Conservation (phyloP, 1,140 invertebrate genomes). For the Steinernema feltiae region DNA sequence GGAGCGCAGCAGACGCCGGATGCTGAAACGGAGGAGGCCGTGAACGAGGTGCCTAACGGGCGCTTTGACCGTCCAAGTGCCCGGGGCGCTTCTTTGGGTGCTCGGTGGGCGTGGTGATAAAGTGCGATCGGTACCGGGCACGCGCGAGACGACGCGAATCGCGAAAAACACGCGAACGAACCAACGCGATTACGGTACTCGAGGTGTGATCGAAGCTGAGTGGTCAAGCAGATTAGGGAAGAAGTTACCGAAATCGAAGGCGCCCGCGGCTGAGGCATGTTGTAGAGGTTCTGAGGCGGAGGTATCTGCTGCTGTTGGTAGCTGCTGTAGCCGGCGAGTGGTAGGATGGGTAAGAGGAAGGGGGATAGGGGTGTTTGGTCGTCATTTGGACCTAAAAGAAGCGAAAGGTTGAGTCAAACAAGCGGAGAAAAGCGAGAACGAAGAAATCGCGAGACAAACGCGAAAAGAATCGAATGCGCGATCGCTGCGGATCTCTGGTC, state of each 20-base stretch:
- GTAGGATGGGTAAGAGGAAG: not conserved
- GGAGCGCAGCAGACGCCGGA: not conserved
- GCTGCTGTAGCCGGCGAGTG: not conserved
- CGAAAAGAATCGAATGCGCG: not conserved
- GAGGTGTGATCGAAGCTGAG: not conserved
- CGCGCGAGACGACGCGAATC: slow-evolving; percentile 1
- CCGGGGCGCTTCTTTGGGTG: not conserved
- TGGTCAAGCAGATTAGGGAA: not conserved
- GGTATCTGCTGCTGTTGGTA: not conserved
- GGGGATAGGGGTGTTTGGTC: slow-evolving; percentile 1
- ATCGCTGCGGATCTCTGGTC: not conserved
- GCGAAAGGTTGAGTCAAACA: not conserved
- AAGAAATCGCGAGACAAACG: not conserved
- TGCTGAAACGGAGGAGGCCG: not conserved
- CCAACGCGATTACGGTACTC: not conserved
- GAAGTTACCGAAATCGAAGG: not conserved
- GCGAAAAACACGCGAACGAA: not conserved
- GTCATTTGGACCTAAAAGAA: not conserved
- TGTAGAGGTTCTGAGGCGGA: slow-evolving; percentile 9
- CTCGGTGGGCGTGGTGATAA: not conserved
- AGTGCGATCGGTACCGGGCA: not conserved
- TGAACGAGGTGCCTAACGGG: not conserved
- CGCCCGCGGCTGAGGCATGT: not conserved
- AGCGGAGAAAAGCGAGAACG: not conserved
- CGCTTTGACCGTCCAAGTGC: not conserved